A percentile compares a stretch with the other conserved stretches of the same genome.
phyloP scores from a whole-genome alignment of 2,113 vertebrate species.

The Engraulis encrasicolus region DNA sequence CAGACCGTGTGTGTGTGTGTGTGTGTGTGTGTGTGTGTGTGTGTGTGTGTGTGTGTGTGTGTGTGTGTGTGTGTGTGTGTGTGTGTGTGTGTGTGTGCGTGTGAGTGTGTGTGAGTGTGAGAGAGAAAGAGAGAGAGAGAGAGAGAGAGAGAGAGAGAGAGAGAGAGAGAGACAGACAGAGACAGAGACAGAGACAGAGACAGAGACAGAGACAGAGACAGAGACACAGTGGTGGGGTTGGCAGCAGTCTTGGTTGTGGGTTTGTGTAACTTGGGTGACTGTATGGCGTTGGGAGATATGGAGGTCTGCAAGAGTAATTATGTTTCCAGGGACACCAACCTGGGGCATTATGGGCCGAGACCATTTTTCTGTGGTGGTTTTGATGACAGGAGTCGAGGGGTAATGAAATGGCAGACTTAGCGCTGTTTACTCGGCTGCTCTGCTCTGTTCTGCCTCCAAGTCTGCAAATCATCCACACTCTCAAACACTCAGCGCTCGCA shows the following conservation, averaged over 20 bases:
- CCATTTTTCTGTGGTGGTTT: slow-evolving; percentile 5
- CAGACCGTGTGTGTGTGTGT: too few relatives aligned
- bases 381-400: slow-evolving; percentile 7
- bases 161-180: too few relatives aligned
- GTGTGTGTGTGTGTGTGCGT: too few relatives aligned
- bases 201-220: too few relatives aligned
- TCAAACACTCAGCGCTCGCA: not conserved
- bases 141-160: too few relatives aligned
- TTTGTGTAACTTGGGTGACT: not conserved
- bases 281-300: not conserved
- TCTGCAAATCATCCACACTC: not conserved
- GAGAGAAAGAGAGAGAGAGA: too few relatives aligned
- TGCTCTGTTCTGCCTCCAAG: slow-evolving; percentile 1
- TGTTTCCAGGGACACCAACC: not conserved
- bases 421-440: not conserved
- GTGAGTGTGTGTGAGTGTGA: too few relatives aligned
- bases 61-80: too few relatives aligned
- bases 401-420: slow-evolving; percentile 6
- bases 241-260: not conserved
- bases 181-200: too few relatives aligned
- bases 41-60: too few relatives aligned
- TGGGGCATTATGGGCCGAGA: not conserved
- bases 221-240: not conserved
- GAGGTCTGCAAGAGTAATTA: not conserved
- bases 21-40: too few relatives aligned